Percentiles rank a stretch among this genome's conserved stretches.
phyloP scores from a whole-genome alignment of 1,140 invertebrate genomes.

The Argopecten irradians region DNA sequence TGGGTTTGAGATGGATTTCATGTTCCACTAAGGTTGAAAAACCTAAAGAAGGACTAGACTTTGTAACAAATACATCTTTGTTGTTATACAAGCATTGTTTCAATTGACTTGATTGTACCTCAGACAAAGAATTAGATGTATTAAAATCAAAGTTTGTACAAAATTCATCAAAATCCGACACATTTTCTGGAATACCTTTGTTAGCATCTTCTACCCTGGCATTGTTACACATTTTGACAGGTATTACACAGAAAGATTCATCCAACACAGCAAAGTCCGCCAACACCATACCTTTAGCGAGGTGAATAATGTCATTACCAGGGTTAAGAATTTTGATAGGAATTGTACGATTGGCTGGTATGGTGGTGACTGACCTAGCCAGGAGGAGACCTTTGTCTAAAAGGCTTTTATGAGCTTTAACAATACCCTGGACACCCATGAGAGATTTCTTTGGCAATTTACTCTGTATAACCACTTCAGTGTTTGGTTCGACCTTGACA shows the following conservation, averaged over 20 bases:
- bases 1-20: conserved; percentile 31
- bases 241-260: neutral
- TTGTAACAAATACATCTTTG: conserved; percentile 27
- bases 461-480: neutral
- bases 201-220: neutral
- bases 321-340: conserved; percentile 44
- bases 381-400: conserved; percentile 26
- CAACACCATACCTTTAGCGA: neutral
- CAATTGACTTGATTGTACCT: neutral
- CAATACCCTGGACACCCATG: neutral
- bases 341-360: conserved; percentile 21
- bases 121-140: neutral
- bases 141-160: neutral
- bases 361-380: conserved; percentile 25
- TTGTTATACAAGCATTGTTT: neutral
- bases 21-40: conserved; percentile 1
- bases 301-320: neutral
- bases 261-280: conserved; percentile 22
- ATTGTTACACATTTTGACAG: neutral
- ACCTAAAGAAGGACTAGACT: conserved; percentile 13
- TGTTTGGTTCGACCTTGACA: neutral
- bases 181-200: neutral
- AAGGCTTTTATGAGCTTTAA: neutral
- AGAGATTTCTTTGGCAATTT: neutral
- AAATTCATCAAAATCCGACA: conserved; percentile 20